phyloP scores from a whole-genome alignment of 2,888 invertebrate species.

The Scotopteryx bipunctaria region DNA sequence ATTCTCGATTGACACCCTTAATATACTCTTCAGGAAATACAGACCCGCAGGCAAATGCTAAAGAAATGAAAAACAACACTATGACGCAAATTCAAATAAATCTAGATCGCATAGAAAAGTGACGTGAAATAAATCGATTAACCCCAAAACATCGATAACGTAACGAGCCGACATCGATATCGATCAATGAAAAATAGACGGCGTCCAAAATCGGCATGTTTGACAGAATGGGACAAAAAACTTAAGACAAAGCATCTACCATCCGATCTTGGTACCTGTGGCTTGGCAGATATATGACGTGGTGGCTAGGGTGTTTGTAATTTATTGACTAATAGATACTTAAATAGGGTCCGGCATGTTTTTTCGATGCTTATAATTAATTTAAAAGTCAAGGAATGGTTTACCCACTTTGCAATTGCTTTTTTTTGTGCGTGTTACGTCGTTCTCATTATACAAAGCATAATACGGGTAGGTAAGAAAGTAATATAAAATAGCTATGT shows the following conservation, averaged over 20 bases:
- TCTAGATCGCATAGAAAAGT: neutral
- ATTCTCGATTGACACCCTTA: too few species aligned
- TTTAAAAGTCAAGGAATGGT: neutral
- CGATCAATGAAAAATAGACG: conserved; percentile 60
- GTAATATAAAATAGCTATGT: too few species aligned
- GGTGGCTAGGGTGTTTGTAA: conserved; percentile 24
- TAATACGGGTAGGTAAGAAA: too few species aligned
- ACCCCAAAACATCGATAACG: conserved; percentile 47
- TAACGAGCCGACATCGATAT: too few species aligned
- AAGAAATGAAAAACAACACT: too few species aligned
- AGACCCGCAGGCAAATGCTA: too few species aligned
- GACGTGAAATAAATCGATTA: conserved; percentile 10
- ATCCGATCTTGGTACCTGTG: conserved; percentile 56
- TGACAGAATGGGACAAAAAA: conserved; percentile 56
- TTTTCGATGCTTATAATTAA: conserved; percentile 15
- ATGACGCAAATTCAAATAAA: too few species aligned
- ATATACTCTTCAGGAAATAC: too few species aligned
- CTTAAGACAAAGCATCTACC: conserved; percentile 54
- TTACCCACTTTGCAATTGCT: too few species aligned
- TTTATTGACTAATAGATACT: conserved; percentile 23
- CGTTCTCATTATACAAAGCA: too few species aligned
- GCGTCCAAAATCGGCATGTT: conserved; percentile 64
- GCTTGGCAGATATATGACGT: conserved; percentile 34
- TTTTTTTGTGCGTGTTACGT: neutral
- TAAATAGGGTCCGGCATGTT: conserved; percentile 13